These are phyloP conservation scores for Scytalopus superciliaris DNA, from an alignment of 2,113 vertebrate species.

Conservation along the genomic window DNA sequence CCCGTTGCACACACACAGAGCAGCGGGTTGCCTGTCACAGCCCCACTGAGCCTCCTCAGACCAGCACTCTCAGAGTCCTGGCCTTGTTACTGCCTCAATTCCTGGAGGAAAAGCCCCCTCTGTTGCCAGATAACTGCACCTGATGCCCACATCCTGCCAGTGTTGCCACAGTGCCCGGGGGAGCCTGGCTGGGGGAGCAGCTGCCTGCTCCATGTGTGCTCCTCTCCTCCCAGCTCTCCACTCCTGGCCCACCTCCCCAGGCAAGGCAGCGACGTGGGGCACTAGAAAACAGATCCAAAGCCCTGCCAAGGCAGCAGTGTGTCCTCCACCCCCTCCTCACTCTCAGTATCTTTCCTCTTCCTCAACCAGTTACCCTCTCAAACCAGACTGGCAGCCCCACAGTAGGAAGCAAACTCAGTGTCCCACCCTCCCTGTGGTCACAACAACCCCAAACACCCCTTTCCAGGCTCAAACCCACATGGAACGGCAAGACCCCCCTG, in stretches of 20 bases:
- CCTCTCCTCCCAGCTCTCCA: neutral
- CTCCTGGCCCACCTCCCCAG: neutral
- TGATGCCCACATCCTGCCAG: neutral
- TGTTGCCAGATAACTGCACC: neutral
- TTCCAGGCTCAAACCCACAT: neutral
- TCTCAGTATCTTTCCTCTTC: neutral
- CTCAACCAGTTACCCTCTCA: neutral
- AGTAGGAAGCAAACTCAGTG: neutral
- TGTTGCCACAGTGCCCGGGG: neutral
- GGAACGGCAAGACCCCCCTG: neutral
- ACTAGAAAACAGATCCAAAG: neutral
- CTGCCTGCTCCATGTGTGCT: neutral
- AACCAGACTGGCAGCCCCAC: neutral
- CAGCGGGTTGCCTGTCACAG: neutral
- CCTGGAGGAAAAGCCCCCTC: constrained; percentile 10
- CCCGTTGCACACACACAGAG: neutral
- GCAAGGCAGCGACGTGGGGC: neutral
- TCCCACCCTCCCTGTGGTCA: neutral
- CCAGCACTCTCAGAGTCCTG: neutral
- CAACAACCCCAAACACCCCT: too few species aligned
- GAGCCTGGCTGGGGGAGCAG: neutral
- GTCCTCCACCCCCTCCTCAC: neutral
- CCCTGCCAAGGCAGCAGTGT: neutral
- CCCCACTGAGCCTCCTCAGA: neutral
- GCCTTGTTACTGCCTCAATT: neutral